Evolutionary conservation across 2,888 invertebrate species (phyloP).

Genomic region (Chymomyza amoena): DNA sequence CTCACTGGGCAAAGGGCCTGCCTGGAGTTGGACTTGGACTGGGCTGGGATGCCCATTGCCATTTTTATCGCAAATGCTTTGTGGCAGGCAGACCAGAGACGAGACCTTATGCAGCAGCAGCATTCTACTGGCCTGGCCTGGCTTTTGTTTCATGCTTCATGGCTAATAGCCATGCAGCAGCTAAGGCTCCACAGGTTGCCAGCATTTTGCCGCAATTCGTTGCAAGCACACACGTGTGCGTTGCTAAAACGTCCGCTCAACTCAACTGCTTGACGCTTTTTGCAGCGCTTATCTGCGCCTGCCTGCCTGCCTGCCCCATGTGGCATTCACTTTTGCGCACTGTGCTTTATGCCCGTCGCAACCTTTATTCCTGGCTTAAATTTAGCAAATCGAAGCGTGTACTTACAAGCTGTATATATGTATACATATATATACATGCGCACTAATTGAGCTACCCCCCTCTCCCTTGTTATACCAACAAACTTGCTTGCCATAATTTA

Average conservation of each 20-base stretch:
- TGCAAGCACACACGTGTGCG: constrained; percentile 63
- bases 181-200: constrained; percentile 67
- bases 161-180: constrained; percentile 46
- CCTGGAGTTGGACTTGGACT: neutral
- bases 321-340: constrained; percentile 26
- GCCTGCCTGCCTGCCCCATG: neutral
- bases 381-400: constrained; percentile 68
- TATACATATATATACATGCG: constrained; percentile 2
- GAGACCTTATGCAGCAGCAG: neutral
- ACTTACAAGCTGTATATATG: neutral
- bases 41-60: neutral
- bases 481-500: constrained; percentile 47
- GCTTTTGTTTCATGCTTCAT: constrained; percentile 69
- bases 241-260: constrained; percentile 68
- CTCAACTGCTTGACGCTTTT: neutral
- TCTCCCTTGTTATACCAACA: constrained; percentile 12
- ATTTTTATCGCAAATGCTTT: constrained; percentile 62
- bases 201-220: constrained; percentile 65
- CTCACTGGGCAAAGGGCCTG: constrained; percentile 1
- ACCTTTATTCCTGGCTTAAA: constrained; percentile 50
- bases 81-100: constrained; percentile 58
- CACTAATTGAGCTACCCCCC: constrained; percentile 58
- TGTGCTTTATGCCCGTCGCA: constrained; percentile 65
- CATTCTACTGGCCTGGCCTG: constrained; percentile 15
- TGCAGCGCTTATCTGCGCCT: neutral